These are phyloP conservation scores for Pseudochirops cupreus DNA, from an alignment of 2,797 vertebrate genomes.

Conservation along the genomic window DNA sequence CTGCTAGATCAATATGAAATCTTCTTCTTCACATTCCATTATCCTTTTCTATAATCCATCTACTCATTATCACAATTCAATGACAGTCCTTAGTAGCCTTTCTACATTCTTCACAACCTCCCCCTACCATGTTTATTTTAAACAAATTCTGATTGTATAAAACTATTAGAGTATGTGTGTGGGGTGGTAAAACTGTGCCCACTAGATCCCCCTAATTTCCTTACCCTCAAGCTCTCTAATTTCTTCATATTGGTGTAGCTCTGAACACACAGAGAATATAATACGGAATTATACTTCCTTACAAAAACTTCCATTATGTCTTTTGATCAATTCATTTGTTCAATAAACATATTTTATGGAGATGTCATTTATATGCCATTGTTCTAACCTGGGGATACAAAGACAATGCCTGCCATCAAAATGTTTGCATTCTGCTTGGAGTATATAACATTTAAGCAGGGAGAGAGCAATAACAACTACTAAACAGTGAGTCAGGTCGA, in stretches of 20 bases:
- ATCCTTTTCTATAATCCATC: neutral
- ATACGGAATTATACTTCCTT: conserved; percentile 49
- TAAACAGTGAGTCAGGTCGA: neutral
- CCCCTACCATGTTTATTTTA: neutral
- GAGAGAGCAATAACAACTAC: neutral
- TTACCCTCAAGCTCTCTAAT: neutral
- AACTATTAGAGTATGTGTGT: neutral
- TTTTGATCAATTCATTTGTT: conserved; percentile 17
- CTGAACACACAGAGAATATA: conserved; percentile 13
- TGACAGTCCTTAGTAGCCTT: neutral
- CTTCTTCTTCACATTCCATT: neutral
- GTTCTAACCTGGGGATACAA: neutral
- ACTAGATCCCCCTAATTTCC: neutral
- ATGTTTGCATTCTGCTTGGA: neutral
- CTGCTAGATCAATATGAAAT: neutral
- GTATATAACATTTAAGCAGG: neutral
- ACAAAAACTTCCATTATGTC: conserved; percentile 13
- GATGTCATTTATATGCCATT: neutral
- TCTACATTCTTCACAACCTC: neutral
- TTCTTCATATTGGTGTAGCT: neutral
- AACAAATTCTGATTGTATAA: neutral
- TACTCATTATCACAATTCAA: neutral
- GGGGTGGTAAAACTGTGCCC: neutral
- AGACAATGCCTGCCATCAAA: neutral
- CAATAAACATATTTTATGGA: neutral